Percentiles rank a stretch among this genome's conserved stretches.
These are phyloP conservation scores for Sebastes fasciatus DNA, from an alignment of 2,113 vertebrate genomes.

Conservation along the genomic window DNA sequence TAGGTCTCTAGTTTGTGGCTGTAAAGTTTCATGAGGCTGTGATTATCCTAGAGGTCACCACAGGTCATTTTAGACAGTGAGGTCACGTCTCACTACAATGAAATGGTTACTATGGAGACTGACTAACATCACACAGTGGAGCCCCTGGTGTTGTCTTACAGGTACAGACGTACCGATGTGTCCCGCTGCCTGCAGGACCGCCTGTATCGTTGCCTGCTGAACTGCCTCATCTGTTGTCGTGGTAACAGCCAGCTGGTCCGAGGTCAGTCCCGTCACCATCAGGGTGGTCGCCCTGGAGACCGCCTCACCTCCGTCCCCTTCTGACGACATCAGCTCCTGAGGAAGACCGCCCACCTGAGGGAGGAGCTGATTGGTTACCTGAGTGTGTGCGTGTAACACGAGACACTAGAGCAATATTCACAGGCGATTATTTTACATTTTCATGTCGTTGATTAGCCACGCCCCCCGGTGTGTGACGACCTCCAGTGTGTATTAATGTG, in stretches of 20 bases:
- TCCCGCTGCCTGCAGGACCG: slow-evolving; percentile 84
- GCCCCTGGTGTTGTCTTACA: too few species aligned
- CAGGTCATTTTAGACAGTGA: too few species aligned
- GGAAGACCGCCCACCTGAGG: slow-evolving; percentile 80
- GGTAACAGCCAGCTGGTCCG: slow-evolving; percentile 86
- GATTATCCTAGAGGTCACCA: too few species aligned
- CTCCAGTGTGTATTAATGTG: not conserved
- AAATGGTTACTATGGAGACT: too few species aligned
- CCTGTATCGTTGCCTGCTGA: slow-evolving; percentile 87
- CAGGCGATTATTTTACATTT: too few species aligned
- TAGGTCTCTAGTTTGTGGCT: too few species aligned
- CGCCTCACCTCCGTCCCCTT: slow-evolving; percentile 71
- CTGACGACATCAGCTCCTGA: slow-evolving; percentile 89
- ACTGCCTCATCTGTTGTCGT: slow-evolving; percentile 86
- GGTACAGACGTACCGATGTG: slow-evolving; percentile 56
- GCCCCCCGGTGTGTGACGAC: too few species aligned
- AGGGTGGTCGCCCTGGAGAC: slow-evolving; percentile 77
- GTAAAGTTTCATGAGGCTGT: too few species aligned
- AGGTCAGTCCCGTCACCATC: slow-evolving; percentile 88
- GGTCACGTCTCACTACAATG: too few species aligned
- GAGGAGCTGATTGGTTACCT: not conserved
- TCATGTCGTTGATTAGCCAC: too few species aligned
- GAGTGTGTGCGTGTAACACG: not conserved
- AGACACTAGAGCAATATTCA: too few species aligned
- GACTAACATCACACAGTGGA: too few species aligned